Conservation (phyloP, 2,888 invertebrate species). For the Rhogogaster chlorosoma region DNA sequence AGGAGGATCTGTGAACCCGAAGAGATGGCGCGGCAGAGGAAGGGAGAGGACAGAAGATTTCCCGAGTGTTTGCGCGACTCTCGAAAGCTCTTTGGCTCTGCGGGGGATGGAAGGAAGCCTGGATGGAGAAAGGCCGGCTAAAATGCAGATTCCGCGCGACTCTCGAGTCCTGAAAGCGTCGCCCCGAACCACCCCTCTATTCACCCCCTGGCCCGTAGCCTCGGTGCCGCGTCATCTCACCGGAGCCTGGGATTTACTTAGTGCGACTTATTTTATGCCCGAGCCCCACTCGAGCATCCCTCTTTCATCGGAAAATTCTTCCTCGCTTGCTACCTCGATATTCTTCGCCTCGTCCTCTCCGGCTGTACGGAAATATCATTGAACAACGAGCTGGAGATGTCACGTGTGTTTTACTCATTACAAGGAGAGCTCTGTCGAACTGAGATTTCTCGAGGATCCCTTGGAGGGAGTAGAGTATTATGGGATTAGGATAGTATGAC, state of each 20-base stretch:
- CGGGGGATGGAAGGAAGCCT: constrained; percentile 60
- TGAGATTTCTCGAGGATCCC: background rate
- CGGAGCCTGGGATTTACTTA: constrained; percentile 58
- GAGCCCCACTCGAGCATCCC: constrained; percentile 48
- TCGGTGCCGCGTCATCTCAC: constrained; percentile 55
- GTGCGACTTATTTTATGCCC: constrained; percentile 56
- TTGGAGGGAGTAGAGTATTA: background rate
- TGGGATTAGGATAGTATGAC: background rate
- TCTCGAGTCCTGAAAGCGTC: constrained; percentile 70
- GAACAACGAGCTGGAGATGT: background rate
- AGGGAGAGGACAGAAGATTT: constrained; percentile 36
- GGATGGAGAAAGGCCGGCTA: constrained; percentile 74
- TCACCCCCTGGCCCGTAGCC: constrained; percentile 57
- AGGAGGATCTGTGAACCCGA: constrained; percentile 30
- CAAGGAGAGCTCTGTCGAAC: background rate
- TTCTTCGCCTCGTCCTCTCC: background rate
- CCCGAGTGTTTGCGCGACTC: constrained; percentile 75
- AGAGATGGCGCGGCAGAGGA: constrained; percentile 54
- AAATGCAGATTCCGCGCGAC: constrained; percentile 78
- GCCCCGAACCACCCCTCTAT: constrained; percentile 59
- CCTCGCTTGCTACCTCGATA: constrained; percentile 27
- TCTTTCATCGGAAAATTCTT: constrained; percentile 47
- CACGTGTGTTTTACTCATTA: background rate
- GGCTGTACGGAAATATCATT: background rate
- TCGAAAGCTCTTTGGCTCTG: constrained; percentile 74